A percentile compares a stretch with the other conserved stretches of the same genome.
Evolutionary conservation across 2,113 vertebrate species (phyloP).

Genomic region (Dasyurus viverrinus): DNA sequence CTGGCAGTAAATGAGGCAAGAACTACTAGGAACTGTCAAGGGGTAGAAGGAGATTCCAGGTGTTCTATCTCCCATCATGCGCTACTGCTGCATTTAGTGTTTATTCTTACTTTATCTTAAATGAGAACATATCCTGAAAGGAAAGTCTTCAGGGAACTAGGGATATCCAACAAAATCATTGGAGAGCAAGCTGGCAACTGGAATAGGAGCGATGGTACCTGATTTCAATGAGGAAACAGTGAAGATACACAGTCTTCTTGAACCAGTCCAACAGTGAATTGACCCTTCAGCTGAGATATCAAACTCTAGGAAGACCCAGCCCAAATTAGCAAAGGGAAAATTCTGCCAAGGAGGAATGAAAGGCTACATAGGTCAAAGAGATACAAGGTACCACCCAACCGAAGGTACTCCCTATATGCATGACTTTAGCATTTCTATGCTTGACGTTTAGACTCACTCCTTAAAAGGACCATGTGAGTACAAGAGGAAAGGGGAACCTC

Average conservation of each 20-base stretch:
- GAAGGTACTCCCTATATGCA: not conserved
- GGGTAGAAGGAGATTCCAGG: accelerated
- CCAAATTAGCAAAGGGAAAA: not conserved
- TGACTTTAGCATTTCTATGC: not conserved
- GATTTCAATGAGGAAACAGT: too few relatives aligned
- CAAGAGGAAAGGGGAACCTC: not conserved
- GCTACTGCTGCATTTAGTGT: not conserved
- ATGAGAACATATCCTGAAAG: not conserved
- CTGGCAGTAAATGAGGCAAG: not conserved
- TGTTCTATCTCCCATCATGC: too few relatives aligned
- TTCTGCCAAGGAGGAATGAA: not conserved
- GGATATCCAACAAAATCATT: not conserved
- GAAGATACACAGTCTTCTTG: too few relatives aligned
- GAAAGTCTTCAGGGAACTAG: not conserved
- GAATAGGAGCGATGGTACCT: too few relatives aligned
- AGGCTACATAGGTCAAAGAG: not conserved
- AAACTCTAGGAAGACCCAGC: not conserved
- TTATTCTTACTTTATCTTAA: not conserved
- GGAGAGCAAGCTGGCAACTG: too few relatives aligned
- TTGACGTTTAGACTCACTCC: not conserved
- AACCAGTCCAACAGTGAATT: too few relatives aligned
- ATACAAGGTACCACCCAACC: not conserved
- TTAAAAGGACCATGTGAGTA: not conserved
- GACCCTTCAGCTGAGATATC: too few relatives aligned
- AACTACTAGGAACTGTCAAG: not conserved